phyloP scores from a whole-genome alignment of 1,140 invertebrate species.

The Pseudomyrmex gracilis region DNA sequence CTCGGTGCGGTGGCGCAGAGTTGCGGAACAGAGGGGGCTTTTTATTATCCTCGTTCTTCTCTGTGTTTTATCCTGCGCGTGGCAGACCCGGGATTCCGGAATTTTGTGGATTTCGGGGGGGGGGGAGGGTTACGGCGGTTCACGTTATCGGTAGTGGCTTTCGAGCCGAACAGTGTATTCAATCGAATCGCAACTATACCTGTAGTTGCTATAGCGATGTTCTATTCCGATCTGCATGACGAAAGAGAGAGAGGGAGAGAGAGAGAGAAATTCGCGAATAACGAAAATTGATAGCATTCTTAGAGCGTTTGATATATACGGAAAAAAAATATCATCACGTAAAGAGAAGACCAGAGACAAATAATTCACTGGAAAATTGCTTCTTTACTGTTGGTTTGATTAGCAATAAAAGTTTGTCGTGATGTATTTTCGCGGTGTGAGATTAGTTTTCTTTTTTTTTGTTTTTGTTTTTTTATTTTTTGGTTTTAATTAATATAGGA shows the following conservation, averaged over 20 bases:
- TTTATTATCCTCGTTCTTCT: conserved; percentile 60
- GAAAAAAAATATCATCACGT: neutral
- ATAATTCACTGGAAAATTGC: neutral
- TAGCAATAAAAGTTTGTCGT: neutral
- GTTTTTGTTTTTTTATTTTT: neutral
- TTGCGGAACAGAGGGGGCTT: conserved; percentile 12
- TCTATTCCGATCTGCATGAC: conserved; percentile 48
- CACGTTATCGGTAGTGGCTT: conserved; percentile 59
- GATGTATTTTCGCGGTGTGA: neutral
- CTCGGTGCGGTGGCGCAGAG: conserved; percentile 12
- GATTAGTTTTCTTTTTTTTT: neutral
- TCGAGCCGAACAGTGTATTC: conserved; percentile 49
- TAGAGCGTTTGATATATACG: neutral
- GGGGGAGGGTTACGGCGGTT: conserved; percentile 17
- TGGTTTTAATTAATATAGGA: neutral
- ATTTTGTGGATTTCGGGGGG: conserved; percentile 45
- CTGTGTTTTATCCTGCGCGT: conserved; percentile 43
- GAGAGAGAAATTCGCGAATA: conserved; percentile 1
- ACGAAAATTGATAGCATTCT: conserved; percentile 42
- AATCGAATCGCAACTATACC: conserved; percentile 48
- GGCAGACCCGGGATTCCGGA: conserved; percentile 48
- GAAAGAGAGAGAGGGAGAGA: neutral
- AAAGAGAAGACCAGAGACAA: neutral
- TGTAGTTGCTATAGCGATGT: conserved; percentile 11
- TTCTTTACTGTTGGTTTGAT: neutral